Evolutionary conservation across 2,113 vertebrate species (phyloP).

Genomic region (Sphaerodactylus townsendi): DNA sequence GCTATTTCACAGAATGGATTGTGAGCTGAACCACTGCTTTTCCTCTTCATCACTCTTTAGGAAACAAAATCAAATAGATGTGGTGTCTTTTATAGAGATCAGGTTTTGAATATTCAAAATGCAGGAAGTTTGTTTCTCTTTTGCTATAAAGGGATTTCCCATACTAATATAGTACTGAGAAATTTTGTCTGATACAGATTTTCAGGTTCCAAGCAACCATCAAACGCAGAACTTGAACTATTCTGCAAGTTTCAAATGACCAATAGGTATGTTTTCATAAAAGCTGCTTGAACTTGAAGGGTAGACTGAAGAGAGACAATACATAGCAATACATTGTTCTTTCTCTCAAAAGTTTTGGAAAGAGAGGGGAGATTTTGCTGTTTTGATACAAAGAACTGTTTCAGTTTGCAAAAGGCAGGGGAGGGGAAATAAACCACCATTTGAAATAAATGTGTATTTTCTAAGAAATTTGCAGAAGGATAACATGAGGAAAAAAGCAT

Average conservation of each 20-base stretch:
- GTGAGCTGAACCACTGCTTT: too few relatives aligned
- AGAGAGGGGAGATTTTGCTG: conserved; percentile 11
- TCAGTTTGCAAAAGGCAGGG: not conserved
- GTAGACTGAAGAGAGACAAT: conserved; percentile 4
- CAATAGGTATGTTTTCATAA: conserved; percentile 16
- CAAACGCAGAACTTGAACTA: not conserved
- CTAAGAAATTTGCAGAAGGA: not conserved
- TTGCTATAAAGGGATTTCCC: not conserved
- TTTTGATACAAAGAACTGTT: conserved; percentile 5
- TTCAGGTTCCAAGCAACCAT: not conserved
- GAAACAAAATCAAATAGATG: too few relatives aligned
- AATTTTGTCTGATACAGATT: not conserved
- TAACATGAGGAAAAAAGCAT: not conserved
- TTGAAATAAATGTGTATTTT: not conserved
- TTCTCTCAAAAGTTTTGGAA: conserved; percentile 2
- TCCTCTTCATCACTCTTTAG: too few relatives aligned
- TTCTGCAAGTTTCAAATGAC: conserved; percentile 32
- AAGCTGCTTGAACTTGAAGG: conserved; percentile 31
- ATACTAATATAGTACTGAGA: not conserved
- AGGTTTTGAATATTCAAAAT: too few relatives aligned
- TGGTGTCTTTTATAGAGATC: too few relatives aligned
- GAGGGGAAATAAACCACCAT: not conserved
- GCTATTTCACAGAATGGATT: too few relatives aligned
- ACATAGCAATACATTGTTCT: conserved; percentile 42
- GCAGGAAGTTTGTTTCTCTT: not conserved